phyloP scores from a whole-genome alignment of 2,797 vertebrate genomes.

The Etheostoma perlongum region DNA sequence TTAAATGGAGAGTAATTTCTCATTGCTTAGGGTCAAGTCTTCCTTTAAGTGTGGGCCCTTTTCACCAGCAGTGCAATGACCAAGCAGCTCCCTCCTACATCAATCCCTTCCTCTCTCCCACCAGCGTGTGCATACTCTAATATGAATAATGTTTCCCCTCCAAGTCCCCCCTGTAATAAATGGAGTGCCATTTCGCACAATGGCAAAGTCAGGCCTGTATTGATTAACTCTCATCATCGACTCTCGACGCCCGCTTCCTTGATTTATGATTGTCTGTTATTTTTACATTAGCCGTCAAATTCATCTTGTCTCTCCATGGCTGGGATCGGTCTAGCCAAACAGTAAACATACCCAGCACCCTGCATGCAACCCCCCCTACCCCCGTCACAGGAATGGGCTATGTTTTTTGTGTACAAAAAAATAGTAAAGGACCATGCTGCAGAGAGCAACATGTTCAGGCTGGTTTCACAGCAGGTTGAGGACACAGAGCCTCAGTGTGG shows the following conservation, averaged over 20 bases:
- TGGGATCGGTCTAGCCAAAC: conserved; percentile 86
- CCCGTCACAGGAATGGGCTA: conserved; percentile 28
- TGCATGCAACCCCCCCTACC: conserved; percentile 22
- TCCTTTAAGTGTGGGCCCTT: conserved; percentile 57
- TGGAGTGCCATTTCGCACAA: conserved; percentile 96
- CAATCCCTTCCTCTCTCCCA: conserved; percentile 57
- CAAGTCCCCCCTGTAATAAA: conserved; percentile 90
- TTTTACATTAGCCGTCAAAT: conserved; percentile 97
- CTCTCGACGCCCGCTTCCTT: conserved; percentile 91
- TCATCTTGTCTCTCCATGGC: conserved; percentile 91
- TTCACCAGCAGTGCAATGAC: conserved; percentile 67
- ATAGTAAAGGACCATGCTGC: conserved; percentile 25
- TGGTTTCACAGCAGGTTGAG: conserved; percentile 53
- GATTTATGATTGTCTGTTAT: conserved; percentile 96
- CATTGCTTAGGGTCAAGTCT: conserved; percentile 46
- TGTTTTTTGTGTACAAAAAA: conserved; percentile 40
- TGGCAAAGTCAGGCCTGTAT: conserved; percentile 94
- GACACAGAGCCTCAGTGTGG: conserved; percentile 1
- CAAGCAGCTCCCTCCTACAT: conserved; percentile 69
- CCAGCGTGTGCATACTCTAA: conserved; percentile 83
- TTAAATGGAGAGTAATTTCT: conserved; percentile 27
- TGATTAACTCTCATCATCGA: conserved; percentile 97
- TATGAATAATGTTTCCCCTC: conserved; percentile 89
- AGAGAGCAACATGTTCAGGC: conserved; percentile 53
- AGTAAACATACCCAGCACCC: conserved; percentile 85